Base-by-base conservation (phyloP, 2,888 invertebrate species). In the Asteroscopus sphinx region DNA sequence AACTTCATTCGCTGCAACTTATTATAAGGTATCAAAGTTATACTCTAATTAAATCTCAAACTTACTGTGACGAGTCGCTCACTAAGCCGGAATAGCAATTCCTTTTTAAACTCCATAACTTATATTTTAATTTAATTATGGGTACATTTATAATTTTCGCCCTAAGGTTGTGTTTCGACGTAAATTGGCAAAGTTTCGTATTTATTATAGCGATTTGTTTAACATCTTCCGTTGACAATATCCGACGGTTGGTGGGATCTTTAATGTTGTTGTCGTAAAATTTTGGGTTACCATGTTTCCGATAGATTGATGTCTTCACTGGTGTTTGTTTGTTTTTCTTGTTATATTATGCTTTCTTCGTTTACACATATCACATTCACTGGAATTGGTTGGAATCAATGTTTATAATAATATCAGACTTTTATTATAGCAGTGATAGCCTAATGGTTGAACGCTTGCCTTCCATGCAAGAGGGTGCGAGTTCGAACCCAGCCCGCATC, bases 111-210 rank as follows among this genome's bases (percentile, higher is more conserved):
- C 85, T 90, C 81, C 84, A 82, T 87, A 90, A 89, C 87, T 91
- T 89, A 86, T 82, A 86, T 89, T 90, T 90, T 85, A 91, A 91
- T 91, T 91, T 89, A 90, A 92, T 91, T 90, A 90, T 85, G 83
- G 75, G 68, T 77, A 83, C 81, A 84, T 83, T 89, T 89, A 90
- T 90, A 89, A 91, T 88, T 89, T 86, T 83, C 21, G 81, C 85
- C 80, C 70, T 76, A 47, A 72, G 73, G 78, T 86, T 81, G 81
- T 75, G 73, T 73, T 75, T 60, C 63, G 82, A 82, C 83, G 80
- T 82, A 88, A 92, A 92, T 91, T 91, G 88, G 81, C 68, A 85
- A 92, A 92, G 88, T 92, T 92, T 90, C 71, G 83, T 88, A 90
- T 92, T 92, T 90, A 92, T 91, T 80, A 82, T 80, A 78, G 76